Conservation (phyloP, 2,888 invertebrate genomes). For the Calliopum simillimum region DNA sequence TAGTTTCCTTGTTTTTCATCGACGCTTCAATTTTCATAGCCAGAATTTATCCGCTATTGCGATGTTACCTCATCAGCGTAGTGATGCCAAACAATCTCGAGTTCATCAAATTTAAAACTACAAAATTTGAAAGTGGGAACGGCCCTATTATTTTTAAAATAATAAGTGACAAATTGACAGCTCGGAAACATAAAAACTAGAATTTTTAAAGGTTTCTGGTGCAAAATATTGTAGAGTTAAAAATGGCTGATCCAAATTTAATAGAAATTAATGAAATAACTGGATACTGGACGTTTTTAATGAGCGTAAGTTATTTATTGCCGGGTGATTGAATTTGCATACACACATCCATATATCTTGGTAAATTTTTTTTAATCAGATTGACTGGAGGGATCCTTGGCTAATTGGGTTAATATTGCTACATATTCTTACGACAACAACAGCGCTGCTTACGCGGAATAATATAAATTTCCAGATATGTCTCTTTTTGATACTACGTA, state of each 20-base stretch:
- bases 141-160: no score
- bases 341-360: background rate
- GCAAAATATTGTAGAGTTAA: background rate
- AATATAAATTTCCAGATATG: conserved; percentile 89
- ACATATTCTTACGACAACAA: conserved; percentile 82
- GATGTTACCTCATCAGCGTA: no score
- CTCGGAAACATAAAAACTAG: no score
- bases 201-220: no score
- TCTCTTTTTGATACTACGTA: conserved; percentile 82
- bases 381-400: conserved; percentile 93
- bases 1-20: no score
- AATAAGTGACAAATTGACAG: no score
- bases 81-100: no score
- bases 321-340: background rate
- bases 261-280: conserved; percentile 78
- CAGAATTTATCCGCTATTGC: no score
- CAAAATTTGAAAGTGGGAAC: no score
- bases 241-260: conserved; percentile 72
- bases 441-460: conserved; percentile 84
- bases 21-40: no score
- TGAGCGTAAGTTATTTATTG: conserved; percentile 74
- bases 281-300: conserved; percentile 81
- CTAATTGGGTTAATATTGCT: conserved; percentile 80
- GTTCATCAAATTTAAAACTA: no score
- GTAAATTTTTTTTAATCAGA: conserved; percentile 70